Evolutionary conservation across 2,113 vertebrate species (phyloP), one percentile per base, ranked within the genome.

Genomic region (Plotosus lineatus): DNA sequence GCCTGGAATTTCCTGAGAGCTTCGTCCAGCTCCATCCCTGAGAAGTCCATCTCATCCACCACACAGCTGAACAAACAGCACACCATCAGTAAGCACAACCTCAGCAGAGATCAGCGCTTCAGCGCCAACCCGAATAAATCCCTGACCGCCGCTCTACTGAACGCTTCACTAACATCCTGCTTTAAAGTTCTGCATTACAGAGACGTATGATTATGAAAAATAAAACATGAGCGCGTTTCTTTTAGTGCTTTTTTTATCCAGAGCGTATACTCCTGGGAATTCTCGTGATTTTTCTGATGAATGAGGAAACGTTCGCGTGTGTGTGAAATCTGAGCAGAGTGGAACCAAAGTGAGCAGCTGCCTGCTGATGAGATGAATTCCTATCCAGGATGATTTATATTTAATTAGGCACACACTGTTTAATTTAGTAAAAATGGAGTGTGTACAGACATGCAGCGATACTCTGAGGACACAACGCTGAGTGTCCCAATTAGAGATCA

Each of bases 31-130:
- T 99, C 98, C 97, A 97, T 97, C 75, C 94, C 89, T 23, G 96
- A 96, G 91, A 99, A 98, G 88, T 99, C 97, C 96, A 99, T 97
- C 89, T 99, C 96, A 78, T 99, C 97, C 23, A 99, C 98, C 87
- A 99, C 97, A 46, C 98, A 99, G 90, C 98, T 99, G 90, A 88
- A 76, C 50, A 77, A 21, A 75, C 40, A 71, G 4, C 51, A 56
- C 5, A 23, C 17, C 7, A 5, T 72, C 19, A 50, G 26, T 66
- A 31, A 48, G 68, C 3, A 28, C 3, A 21, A 0, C 28, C 33
- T 33, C 42, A 77, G 75, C 19, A 51, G 58, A 60, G n/a, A 44
- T 68, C 46, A 72, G 69, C 4, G 69, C 31, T 73, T 51, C 19
- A 12, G 69, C 8, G 1, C 28, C 31, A 33, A 72, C 17, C 69